Evolutionary conservation across 1,140 invertebrate genomes (phyloP), one percentile per base, ranked within the genome.

Genomic region (Bombyx mandarina): DNA sequence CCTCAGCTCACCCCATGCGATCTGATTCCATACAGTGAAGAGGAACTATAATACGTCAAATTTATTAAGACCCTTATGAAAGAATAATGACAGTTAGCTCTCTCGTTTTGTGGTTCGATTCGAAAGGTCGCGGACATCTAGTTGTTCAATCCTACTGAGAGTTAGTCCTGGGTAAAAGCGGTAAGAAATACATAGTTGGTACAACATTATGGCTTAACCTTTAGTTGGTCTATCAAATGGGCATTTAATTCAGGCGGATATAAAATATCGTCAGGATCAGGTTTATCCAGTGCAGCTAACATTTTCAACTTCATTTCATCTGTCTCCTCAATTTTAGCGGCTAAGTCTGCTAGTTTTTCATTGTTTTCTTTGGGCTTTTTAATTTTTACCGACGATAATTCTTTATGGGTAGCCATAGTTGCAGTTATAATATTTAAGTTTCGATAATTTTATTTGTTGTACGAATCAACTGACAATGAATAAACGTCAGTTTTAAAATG

Each of bases 231-330:
- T 54, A 87, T 77, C 43, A 88, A 63, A 75, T 87, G 84, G 18
- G 80, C 77, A 73, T 88, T 88, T 9, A 88, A 58, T 62, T 88
- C 86, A 47, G 82, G 71, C 1, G 84, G 86, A 62, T 86, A 88
- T 18, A 88, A 57, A 18, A 75, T 43, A 71, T 86, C 80, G 9
- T 81, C 82, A 22, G 78, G 64, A 22, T 77, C 74, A 3, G 78
- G 70, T 54, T 79, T 80, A 42, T 77, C 77, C 7, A 84, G 58
- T 7, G 65, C 70, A 7, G 71, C 72, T 42, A 87, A 59, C 78
- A 87, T 82, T 77, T 83, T 85, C 0, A 85, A 53, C 58, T 85
- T 85, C 81, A 85, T 85, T 67, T 87, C 84, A 54, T 87, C 84
- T 6, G 81, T 85, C 63, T 83, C 82, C n/a, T 85, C 82, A 7